These are phyloP conservation scores for Leptopilina syphax DNA, from an alignment of 2,888 invertebrate species.

Conservation along the genomic window DNA sequence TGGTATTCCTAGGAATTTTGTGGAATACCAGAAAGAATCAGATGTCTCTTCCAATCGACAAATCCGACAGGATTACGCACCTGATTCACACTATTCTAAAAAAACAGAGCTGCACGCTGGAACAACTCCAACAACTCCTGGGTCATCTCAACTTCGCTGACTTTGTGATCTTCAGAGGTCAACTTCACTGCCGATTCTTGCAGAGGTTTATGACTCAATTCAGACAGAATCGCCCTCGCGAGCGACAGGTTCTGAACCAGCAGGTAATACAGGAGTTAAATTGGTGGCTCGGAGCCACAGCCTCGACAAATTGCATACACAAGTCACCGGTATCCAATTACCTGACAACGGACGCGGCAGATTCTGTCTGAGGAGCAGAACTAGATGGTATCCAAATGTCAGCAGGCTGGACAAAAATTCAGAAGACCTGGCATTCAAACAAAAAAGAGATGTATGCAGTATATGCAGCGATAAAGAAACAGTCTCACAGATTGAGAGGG, in stretches of 20 bases:
- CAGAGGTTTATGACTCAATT: slow-evolving; percentile 43
- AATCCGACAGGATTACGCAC: slow-evolving; percentile 19
- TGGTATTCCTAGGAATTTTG: slow-evolving; percentile 44
- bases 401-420: slow-evolving; percentile 34
- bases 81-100: neutral
- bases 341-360: neutral
- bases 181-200: slow-evolving; percentile 50
- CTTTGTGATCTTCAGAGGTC: slow-evolving; percentile 48
- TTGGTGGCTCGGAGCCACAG: slow-evolving; percentile 47
- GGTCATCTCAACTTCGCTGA: slow-evolving; percentile 49
- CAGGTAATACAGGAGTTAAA: slow-evolving; percentile 37
- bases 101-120: neutral
- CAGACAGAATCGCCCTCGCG: slow-evolving; percentile 24
- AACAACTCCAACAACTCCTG: slow-evolving; percentile 45
- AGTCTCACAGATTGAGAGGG: slow-evolving; percentile 36
- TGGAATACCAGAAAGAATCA: slow-evolving; percentile 47
- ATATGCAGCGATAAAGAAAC: slow-evolving; percentile 39
- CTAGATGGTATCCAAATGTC: too few relatives aligned
- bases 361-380: slow-evolving; percentile 35
- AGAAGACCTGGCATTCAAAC: slow-evolving; percentile 49
- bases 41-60: slow-evolving; percentile 36
- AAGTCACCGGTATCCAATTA: slow-evolving; percentile 13
- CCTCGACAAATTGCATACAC: slow-evolving; percentile 43
- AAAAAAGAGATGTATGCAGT: slow-evolving; percentile 51
- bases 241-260: slow-evolving; percentile 27